Base-by-base conservation (phyloP, 2,113 vertebrate species). In the Forbesichthys papilliferus region DNA sequence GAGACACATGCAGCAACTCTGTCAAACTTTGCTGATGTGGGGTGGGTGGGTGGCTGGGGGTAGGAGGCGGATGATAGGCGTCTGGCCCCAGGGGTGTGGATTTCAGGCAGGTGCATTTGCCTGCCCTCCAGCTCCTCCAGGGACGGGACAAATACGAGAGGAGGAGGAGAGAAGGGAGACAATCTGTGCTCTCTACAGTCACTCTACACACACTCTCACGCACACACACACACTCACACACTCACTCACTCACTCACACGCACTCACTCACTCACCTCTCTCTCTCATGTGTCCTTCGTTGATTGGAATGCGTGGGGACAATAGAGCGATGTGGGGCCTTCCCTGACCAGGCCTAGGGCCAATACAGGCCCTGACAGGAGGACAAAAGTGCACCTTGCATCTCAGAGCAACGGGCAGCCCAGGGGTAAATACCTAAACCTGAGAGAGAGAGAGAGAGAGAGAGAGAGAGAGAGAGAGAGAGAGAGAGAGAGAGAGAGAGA, bases 351-450 rank as follows among this genome's bases (percentile, higher is more conserved):
- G 78, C 86, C 66, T 78, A 57, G 51, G 87, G 86, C 80, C 84
- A 83, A 82, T 69, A 81, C 91, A 91, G 86, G 91, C 73, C 90
- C 85, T 84, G 83, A 91, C 92, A 91, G 70, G 88, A 89, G 81
- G 81, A 92, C 89, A 90, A 90, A 89, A 90, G 90, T 92, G 91
- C 92, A 93, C 91, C 92, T 93, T 93, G 89, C 92, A 77, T 73
- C 83, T 86, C 88, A 83, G 70, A 77, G 81, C 85, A 80, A 66
- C 65, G 56, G 68, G 70, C 78, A 82, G 74, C 88, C 77, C 55
- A 11, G 75, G 80, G 89, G 79, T 33, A 74, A 87, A 92, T 92
- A 92, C 89, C 87, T 90, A 78, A 88, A 92, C 90, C 86, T 90
- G 82, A 57, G 69, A 54, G 61, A 18, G 48, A 52, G 27, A 60